Percentiles rank a stretch among this genome's conserved stretches.
phyloP scores from a whole-genome alignment of 2,113 vertebrate genomes.

The Okapia johnstoni region DNA sequence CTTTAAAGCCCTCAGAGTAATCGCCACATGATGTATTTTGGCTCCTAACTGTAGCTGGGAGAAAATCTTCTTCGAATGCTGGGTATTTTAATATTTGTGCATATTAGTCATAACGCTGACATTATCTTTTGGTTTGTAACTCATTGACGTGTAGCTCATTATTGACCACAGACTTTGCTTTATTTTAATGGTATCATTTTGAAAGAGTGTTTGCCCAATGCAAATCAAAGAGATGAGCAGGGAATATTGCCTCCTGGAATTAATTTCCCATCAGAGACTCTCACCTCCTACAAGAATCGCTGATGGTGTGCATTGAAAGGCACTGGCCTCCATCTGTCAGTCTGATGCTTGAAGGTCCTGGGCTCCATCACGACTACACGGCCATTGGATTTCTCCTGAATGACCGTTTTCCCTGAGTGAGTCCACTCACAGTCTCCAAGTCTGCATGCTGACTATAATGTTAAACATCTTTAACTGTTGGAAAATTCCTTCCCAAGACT shows the following conservation, averaged over 20 bases:
- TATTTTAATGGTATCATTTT: neutral
- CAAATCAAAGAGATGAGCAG: too few relatives aligned
- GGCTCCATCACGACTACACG: neutral
- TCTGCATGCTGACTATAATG: fast-evolving
- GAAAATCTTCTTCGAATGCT: neutral
- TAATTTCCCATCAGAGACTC: neutral
- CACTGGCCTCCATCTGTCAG: too few relatives aligned
- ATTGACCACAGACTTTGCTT: neutral
- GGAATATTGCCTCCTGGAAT: neutral
- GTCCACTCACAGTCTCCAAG: neutral
- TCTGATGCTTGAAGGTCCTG: too few relatives aligned
- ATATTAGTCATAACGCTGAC: neutral
- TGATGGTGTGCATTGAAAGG: neutral
- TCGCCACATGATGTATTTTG: neutral
- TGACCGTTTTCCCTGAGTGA: neutral
- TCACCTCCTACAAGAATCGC: neutral
- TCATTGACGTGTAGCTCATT: neutral
- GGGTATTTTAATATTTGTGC: neutral
- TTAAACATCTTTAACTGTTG: neutral
- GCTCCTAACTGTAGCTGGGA: too few relatives aligned
- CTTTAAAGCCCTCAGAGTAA: neutral
- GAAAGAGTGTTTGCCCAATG: neutral
- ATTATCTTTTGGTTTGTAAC: neutral
- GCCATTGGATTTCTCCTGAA: neutral
- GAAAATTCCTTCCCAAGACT: neutral